Evolutionary conservation across 2,113 vertebrate genomes (phyloP).

Genomic region (Girardinichthys multiradiatus): DNA sequence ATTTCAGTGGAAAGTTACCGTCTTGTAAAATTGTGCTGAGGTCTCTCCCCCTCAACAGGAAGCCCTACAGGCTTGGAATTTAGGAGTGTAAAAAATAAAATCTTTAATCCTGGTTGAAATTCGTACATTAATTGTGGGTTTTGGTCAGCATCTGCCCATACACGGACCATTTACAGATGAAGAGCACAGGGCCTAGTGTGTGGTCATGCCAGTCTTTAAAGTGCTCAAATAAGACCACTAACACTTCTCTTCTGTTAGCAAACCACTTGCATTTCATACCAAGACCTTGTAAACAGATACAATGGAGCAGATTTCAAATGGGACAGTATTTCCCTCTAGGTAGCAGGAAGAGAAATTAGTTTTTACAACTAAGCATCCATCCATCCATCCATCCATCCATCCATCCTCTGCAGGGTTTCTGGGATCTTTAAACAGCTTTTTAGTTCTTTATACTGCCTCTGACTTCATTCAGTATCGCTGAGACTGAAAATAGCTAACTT

Average conservation of each 20-base stretch:
- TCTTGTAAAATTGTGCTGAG: constrained; percentile 31
- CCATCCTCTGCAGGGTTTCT: not conserved
- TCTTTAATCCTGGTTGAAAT: constrained; percentile 43
- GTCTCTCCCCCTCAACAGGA: constrained; percentile 40
- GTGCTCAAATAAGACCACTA: constrained; percentile 57
- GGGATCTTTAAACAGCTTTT: not conserved
- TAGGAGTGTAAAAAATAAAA: constrained; percentile 41
- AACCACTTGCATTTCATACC: constrained; percentile 45
- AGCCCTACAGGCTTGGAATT: constrained; percentile 48
- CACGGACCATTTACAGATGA: constrained; percentile 30
- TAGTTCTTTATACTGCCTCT: not conserved
- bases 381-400: not conserved
- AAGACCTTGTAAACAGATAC: constrained; percentile 40
- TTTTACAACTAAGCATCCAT: not conserved
- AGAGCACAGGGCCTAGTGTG: constrained; percentile 42
- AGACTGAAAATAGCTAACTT: not conserved
- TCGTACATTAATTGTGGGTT: constrained; percentile 35
- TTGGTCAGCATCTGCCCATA: constrained; percentile 20
- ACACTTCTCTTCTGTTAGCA: constrained; percentile 55
- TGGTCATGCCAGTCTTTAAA: constrained; percentile 50
- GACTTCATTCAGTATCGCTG: not conserved
- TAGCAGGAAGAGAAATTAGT: not conserved
- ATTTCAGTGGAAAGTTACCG: constrained; percentile 39
- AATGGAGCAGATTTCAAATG: constrained; percentile 3
- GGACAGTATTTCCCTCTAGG: not conserved